Base-by-base conservation (phyloP, 2,888 invertebrate species). In the Belgica antarctica region DNA sequence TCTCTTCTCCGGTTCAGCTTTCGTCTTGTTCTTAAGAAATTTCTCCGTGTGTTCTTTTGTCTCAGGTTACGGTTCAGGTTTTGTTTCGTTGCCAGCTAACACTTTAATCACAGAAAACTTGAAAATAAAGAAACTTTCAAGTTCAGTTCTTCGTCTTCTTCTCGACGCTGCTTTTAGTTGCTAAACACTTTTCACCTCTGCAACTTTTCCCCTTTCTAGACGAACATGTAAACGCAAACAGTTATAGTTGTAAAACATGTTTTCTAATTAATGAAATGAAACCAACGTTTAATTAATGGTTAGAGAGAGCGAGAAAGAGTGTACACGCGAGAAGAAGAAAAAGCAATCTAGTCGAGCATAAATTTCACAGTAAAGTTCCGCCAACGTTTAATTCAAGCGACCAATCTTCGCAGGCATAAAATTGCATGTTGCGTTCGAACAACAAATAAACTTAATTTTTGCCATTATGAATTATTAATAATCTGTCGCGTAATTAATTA, bases 221-320 rank as follows among this genome's bases (percentile, higher is more conserved):
- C 4, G n/a, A n/a, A n/a, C 52, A 27, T 59, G 25, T 59, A 22
- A 17, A 59, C 19, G 22, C 57, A 57, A 68, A 52, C 52, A 47
- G 27, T 65, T 65, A 68, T 28, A 28, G 31, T 28, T 31, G 68
- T 57, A 68, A 68, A 68, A 68, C 52, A 68, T 34, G 68, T 68
- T 68, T 68, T 68, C 68, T 68, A 68, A 68, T 68, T 68, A 68
- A 68, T 68, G 57, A 68, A 68, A 68, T 34, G 68, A 68, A 57
- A 34, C 65, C 65, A 66, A 27, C 25, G 46, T 34, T 19, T 68
- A 68, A 68, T 68, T 68, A 68, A 68, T 68, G 68, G 34, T 47
- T 46, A 10, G 62, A 17, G 22, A 22, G 24, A n/a, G n/a, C n/a
- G n/a, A n/a, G n/a, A n/a, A n/a, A n/a, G n/a, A n/a, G n/a, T n/a